Evolutionary conservation across 2,797 vertebrate species (phyloP).

Genomic region (Phoebastria nigripes): DNA sequence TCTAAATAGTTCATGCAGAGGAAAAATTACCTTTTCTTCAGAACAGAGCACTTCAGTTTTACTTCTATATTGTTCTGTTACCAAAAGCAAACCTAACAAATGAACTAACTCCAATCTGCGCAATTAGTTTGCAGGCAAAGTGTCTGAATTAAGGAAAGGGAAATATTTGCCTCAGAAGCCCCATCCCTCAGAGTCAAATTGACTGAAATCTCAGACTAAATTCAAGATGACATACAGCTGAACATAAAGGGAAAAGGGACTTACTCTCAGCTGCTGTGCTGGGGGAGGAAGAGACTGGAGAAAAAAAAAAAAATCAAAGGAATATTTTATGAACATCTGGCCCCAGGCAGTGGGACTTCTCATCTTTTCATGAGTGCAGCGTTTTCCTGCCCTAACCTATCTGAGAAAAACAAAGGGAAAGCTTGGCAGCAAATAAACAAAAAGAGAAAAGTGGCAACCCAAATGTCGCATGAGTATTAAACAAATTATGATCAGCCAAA

Average conservation of each 20-base stretch:
- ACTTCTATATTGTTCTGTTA: not conserved
- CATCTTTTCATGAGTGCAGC: constrained; percentile 9
- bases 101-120: not conserved
- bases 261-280: constrained; percentile 24
- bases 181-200: not conserved
- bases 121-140: not conserved
- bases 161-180: not conserved
- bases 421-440: not conserved
- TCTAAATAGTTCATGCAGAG: not conserved
- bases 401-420: not conserved
- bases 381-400: constrained; percentile 6
- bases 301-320: constrained; percentile 54
- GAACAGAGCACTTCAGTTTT: not conserved
- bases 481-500: not conserved
- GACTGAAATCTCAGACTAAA: constrained; percentile 7
- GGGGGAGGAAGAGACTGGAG: not conserved
- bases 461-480: not conserved
- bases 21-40: not conserved
- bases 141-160: not conserved
- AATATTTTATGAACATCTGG: constrained; percentile 63
- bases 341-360: not conserved
- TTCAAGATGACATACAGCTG: constrained; percentile 29
- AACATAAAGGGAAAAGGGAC: not conserved
- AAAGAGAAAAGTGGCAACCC: not conserved
- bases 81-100: not conserved